phyloP scores from a whole-genome alignment of 2,797 vertebrate genomes.

The Prunella strophiata region DNA sequence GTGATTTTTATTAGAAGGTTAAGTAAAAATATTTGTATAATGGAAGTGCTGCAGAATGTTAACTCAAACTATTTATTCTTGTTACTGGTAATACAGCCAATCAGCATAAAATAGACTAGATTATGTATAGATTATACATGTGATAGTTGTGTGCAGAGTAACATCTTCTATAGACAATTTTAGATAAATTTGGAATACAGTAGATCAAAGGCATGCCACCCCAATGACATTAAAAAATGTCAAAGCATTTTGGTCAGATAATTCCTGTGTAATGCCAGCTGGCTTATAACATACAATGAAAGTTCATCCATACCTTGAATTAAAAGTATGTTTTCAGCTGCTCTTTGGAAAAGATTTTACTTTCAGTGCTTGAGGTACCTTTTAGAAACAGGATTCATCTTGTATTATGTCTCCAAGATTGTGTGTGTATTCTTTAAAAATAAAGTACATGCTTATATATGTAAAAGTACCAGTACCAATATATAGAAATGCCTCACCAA shows the following conservation, averaged over 20 bases:
- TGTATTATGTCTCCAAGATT: fast-evolving
- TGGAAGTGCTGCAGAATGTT: background rate
- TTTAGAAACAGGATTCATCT: background rate
- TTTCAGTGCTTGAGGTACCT: background rate
- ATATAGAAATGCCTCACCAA: background rate
- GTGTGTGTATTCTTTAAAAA: background rate
- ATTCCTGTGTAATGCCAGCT: background rate
- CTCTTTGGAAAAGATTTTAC: background rate
- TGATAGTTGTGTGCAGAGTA: background rate
- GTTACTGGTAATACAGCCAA: background rate
- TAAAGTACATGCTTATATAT: background rate
- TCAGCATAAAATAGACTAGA: background rate
- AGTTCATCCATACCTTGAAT: background rate
- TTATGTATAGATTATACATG: background rate
- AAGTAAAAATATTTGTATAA: background rate
- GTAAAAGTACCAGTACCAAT: background rate
- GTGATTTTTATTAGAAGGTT: background rate
- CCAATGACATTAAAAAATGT: background rate
- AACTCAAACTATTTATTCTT: background rate
- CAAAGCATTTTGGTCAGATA: background rate
- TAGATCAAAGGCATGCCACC: background rate
- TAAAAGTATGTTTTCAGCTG: background rate
- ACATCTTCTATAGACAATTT: background rate
- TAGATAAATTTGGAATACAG: background rate
- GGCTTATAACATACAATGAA: background rate